Evolutionary conservation across 2,888 invertebrate genomes (phyloP), one percentile per base, ranked within the genome.

Genomic region (Ophion obscuratus): DNA sequence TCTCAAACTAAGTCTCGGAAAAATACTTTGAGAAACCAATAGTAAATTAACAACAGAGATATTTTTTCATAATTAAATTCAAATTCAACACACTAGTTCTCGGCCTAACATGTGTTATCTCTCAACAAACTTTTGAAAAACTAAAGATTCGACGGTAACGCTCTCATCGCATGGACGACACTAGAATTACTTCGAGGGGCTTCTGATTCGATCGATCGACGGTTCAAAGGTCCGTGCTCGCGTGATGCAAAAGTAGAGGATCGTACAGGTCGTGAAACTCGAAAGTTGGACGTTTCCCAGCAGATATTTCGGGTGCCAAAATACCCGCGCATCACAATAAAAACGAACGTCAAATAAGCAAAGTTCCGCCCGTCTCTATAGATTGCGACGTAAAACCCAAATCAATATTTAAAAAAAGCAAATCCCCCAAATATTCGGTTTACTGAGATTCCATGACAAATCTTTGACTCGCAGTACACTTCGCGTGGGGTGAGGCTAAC

Each of bases 401-500:
- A 17, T 53, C 53, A 17, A 14, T 2, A 17, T 47, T 0, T 17
- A 14, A 53, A 17, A 53, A 53, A 17, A 53, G 40, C 40, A 40
- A 53, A 53, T 53, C 17, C 2, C 2, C 14, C 14, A 14, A 53
- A 17, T 53, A 14, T 20, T 61, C 61, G 61, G 4, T 71, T 61
- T 31, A 68, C 61, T 81, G 79, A 62, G 83, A 78, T 53, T 83
- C 78, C 17, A 76, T 67, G 17, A 70, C 71, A 44, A 59, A 74
- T 62, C 77, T 64, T 75, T 57, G 84, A 76, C 47, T 70, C 17
- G 68, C 17, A 53, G 64, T 81, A 17, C 64, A 84, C 71, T 86
- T 84, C 53, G 61, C 20, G 6, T 62, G 47, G 40, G 76, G 84
- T 78, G 80, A 84, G 66, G 78, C 62, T 31, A 83, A 81, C 4